These are phyloP conservation scores for Dexiosoma caninum DNA, from an alignment of 2,888 invertebrate genomes.

Conservation along the genomic window DNA sequence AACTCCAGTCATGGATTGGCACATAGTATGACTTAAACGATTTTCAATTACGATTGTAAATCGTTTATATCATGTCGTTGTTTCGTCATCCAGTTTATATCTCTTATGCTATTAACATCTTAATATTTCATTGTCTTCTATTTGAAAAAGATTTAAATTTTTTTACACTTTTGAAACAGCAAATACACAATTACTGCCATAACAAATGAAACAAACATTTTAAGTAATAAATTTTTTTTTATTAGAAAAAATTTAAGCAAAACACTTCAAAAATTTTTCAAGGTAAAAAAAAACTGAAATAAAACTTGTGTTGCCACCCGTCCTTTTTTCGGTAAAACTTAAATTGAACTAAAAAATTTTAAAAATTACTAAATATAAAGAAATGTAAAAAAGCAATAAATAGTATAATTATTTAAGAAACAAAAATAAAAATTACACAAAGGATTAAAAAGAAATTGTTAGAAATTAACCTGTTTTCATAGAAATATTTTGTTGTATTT, in stretches of 20 bases:
- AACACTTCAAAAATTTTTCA: background rate
- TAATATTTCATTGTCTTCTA: background rate
- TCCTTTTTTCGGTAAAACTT: constrained; percentile 53
- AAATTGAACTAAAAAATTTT: constrained; percentile 5
- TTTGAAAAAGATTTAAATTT: background rate
- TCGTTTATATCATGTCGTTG: no score
- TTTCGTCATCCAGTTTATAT: background rate
- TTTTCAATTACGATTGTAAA: no score
- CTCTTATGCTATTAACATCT: background rate
- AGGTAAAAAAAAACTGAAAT: constrained; percentile 10
- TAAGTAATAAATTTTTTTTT: background rate
- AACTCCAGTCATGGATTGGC: no score
- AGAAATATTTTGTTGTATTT: background rate
- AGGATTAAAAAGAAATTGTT: background rate
- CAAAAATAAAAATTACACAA: background rate
- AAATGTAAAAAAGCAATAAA: constrained; percentile 51
- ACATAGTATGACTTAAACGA: no score
- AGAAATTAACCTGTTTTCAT: background rate
- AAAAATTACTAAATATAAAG: background rate
- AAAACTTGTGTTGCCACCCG: constrained; percentile 59
- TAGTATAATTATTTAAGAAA: constrained; percentile 24
- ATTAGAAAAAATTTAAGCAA: background rate
- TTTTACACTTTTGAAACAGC: background rate
- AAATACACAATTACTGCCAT: constrained; percentile 47
- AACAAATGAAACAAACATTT: constrained; percentile 24